These are phyloP conservation scores for Novumbra hubbsi DNA, from an alignment of 2,797 vertebrate genomes.

Conservation along the genomic window DNA sequence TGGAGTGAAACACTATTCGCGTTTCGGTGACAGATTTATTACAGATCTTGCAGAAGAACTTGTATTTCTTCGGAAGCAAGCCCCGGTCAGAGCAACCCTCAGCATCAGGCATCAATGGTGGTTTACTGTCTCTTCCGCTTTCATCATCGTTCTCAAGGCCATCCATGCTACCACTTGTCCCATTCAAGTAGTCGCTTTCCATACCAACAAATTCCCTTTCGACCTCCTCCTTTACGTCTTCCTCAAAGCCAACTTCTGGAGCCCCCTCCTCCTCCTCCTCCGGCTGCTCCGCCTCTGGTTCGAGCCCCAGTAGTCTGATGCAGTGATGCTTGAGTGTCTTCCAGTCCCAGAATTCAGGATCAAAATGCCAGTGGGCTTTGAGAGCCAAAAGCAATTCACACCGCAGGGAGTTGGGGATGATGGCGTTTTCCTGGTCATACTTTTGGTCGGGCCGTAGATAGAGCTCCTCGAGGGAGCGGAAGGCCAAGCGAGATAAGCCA, in stretches of 20 bases:
- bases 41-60: constrained; percentile 90
- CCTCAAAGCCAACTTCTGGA: constrained; percentile 23
- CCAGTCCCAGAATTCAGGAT: constrained; percentile 99
- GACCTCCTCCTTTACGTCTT: constrained; percentile 26
- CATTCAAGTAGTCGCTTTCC: constrained; percentile 23
- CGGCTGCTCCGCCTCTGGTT: constrained; percentile 80
- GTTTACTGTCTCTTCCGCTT: constrained; percentile 14
- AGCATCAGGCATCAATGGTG: constrained; percentile 13
- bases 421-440: constrained; percentile 87
- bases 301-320: constrained; percentile 84
- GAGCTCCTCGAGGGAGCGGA: constrained; percentile 85
- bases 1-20: constrained; percentile 90
- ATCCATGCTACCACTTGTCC: constrained; percentile 52
- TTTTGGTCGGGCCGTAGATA: constrained; percentile 93
- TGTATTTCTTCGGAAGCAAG: constrained; percentile 74
- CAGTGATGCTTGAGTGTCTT: constrained; percentile 94
- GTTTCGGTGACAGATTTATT: constrained; percentile 85
- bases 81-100: constrained; percentile 8
- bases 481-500: constrained; percentile 82
- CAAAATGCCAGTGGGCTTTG: constrained; percentile 96
- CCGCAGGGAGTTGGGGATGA: constrained; percentile 93
- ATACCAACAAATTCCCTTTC: constrained; percentile 25
- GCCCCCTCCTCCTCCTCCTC: constrained; percentile 64
- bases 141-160: constrained; percentile 24
- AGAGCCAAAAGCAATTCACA: constrained; percentile 93